These are phyloP conservation scores for Cariama cristata DNA, from an alignment of 2,113 vertebrate genomes.

Conservation along the genomic window DNA sequence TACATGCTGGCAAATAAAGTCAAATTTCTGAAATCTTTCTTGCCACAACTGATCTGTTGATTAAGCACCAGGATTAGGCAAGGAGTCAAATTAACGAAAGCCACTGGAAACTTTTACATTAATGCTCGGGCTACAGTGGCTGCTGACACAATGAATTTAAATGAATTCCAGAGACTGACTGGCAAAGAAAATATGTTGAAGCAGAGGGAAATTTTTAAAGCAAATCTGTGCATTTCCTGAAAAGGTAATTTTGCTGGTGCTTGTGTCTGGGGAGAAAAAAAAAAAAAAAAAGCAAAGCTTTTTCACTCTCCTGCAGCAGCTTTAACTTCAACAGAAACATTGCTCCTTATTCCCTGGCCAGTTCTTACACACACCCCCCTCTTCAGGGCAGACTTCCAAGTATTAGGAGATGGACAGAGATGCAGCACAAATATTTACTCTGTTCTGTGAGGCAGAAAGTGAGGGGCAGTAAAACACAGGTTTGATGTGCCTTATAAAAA, in stretches of 20 bases:
- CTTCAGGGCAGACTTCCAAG: neutral
- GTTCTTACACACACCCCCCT: neutral
- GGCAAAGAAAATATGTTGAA: neutral
- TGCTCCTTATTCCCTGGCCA: neutral
- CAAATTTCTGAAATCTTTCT: neutral
- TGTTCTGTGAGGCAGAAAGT: neutral
- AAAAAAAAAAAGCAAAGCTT: neutral
- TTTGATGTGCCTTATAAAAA: neutral
- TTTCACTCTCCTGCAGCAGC: neutral
- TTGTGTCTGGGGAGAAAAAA: neutral
- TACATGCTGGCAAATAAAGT: neutral
- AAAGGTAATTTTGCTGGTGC: neutral
- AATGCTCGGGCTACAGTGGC: neutral
- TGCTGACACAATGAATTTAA: neutral
- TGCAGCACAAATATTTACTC: neutral
- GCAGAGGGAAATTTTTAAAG: neutral
- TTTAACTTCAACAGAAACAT: neutral
- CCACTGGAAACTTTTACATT: neutral
- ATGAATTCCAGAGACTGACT: neutral
- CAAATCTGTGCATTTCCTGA: neutral
- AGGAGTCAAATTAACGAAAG: neutral
- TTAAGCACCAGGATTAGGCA: neutral
- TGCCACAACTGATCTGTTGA: neutral
- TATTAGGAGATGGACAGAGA: neutral
- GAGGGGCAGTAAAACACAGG: neutral